These are phyloP conservation scores for Ganaspis brasiliensis DNA, from an alignment of 2,888 invertebrate genomes.

Conservation along the genomic window DNA sequence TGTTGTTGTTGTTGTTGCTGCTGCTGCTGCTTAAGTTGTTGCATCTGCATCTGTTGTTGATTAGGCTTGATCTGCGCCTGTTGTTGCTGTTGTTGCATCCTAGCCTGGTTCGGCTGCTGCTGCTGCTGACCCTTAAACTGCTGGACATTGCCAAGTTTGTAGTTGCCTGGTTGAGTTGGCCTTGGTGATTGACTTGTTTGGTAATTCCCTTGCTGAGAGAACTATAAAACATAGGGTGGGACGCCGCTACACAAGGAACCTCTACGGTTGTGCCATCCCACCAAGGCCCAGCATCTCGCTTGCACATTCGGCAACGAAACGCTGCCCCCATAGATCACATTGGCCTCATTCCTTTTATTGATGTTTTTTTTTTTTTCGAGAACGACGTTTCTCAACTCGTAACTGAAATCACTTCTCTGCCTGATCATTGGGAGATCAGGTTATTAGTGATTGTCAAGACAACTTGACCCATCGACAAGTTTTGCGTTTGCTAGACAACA, in stretches of 20 bases:
- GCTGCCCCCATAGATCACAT: conserved; percentile 77
- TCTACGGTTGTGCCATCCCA: conserved; percentile 80
- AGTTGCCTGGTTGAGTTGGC: conserved; percentile 69
- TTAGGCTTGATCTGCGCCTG: conserved; percentile 54
- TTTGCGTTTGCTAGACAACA: conserved; percentile 2
- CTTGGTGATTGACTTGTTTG: conserved; percentile 63
- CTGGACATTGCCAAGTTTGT: conserved; percentile 64
- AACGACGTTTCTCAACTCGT: conserved; percentile 69
- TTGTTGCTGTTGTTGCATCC: conserved; percentile 56
- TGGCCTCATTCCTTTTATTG: conserved; percentile 70
- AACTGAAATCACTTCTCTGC: conserved; percentile 67
- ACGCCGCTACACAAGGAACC: conserved; percentile 81
- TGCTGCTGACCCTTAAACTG: conserved; percentile 54
- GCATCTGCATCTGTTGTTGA: conserved; percentile 57
- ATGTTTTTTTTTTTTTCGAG: conserved; percentile 56
- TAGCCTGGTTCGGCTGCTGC: conserved; percentile 50
- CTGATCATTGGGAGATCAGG: neutral
- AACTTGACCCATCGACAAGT: neutral
- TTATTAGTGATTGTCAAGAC: conserved; percentile 5
- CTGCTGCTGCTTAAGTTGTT: conserved; percentile 59
- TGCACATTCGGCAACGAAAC: conserved; percentile 73
- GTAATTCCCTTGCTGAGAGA: conserved; percentile 75
- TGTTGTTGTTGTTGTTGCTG: conserved; percentile 54
- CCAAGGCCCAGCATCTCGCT: conserved; percentile 79
- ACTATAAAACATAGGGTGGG: conserved; percentile 80